Evolutionary conservation across 1,140 invertebrate genomes (phyloP).

Genomic region (Drepana arcuata): DNA sequence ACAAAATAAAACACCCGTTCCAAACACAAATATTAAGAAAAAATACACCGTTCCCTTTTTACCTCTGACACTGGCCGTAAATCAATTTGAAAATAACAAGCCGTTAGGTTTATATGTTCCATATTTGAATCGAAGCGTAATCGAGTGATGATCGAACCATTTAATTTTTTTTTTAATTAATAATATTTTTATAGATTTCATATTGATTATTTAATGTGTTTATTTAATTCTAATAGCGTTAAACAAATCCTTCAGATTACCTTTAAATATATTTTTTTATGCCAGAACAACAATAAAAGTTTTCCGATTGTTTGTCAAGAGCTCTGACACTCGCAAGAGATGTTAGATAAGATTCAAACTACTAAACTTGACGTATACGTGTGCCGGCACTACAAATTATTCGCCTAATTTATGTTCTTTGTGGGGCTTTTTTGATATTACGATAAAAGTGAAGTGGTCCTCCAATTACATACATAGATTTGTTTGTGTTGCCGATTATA

Average conservation of each 20-base stretch:
- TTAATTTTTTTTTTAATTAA: background rate
- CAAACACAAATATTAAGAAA: slow-evolving; percentile 66
- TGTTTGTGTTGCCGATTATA: too few relatives aligned
- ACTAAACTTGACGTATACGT: slow-evolving; percentile 48
- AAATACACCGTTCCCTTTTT: slow-evolving; percentile 35
- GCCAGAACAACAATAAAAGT: slow-evolving; percentile 9
- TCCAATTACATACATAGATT: too few relatives aligned
- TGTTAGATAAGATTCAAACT: slow-evolving; percentile 44
- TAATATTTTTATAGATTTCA: background rate
- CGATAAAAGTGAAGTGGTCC: slow-evolving; percentile 42
- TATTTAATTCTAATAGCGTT: background rate
- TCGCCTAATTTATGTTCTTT: slow-evolving; percentile 53
- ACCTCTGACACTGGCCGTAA: slow-evolving; percentile 61
- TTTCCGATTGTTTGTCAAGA: slow-evolving; percentile 17
- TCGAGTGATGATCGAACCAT: slow-evolving; percentile 28
- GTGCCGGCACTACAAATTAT: slow-evolving; percentile 37
- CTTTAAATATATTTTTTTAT: background rate
- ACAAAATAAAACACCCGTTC: slow-evolving; percentile 68
- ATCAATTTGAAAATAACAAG: slow-evolving; percentile 61
- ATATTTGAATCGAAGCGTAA: slow-evolving; percentile 56
- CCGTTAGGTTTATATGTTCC: slow-evolving; percentile 41
- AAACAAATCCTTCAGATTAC: background rate
- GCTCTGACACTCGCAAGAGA: slow-evolving; percentile 18
- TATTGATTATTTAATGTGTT: too few relatives aligned
- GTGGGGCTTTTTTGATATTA: slow-evolving; percentile 33